Percentiles rank a stretch among this genome's conserved stretches.
phyloP scores from a whole-genome alignment of 2,113 vertebrate species.

The Perca schrenkii region DNA sequence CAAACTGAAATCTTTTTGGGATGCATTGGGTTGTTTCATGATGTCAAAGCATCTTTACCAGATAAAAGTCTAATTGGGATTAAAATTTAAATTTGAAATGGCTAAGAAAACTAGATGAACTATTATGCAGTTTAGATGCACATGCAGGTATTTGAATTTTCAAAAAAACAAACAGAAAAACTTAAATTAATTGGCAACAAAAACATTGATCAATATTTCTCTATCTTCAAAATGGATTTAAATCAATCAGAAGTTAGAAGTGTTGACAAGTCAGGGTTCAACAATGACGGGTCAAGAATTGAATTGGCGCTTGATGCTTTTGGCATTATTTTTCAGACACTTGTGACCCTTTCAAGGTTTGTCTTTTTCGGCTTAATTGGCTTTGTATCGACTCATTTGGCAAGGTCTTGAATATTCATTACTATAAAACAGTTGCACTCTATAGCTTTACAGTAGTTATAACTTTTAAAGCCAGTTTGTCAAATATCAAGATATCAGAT shows the following conservation, averaged over 20 bases:
- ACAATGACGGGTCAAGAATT: too few species aligned
- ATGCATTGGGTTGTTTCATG: background rate
- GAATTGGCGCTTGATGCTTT: too few species aligned
- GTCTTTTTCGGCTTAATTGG: too few species aligned
- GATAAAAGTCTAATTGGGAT: background rate
- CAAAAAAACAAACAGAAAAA: too few species aligned
- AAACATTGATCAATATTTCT: background rate
- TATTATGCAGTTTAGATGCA: background rate
- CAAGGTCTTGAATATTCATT: too few species aligned
- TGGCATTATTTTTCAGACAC: too few species aligned
- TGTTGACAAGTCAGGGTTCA: too few species aligned
- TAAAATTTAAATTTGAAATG: too few species aligned
- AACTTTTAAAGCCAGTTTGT: background rate
- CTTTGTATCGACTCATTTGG: too few species aligned
- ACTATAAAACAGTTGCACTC: too few species aligned
- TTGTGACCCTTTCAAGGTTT: too few species aligned
- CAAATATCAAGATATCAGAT: background rate
- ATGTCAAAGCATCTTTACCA: background rate
- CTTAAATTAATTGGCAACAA: background rate
- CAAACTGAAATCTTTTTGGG: background rate
- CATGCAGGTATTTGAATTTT: background rate
- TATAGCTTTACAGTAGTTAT: background rate
- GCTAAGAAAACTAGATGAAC: background rate
- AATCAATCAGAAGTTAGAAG: background rate
- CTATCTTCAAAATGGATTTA: background rate